Percentiles rank a stretch among this genome's conserved stretches.
phyloP scores from a whole-genome alignment of 2,113 vertebrate species.

The Aldabrachelys gigantea region DNA sequence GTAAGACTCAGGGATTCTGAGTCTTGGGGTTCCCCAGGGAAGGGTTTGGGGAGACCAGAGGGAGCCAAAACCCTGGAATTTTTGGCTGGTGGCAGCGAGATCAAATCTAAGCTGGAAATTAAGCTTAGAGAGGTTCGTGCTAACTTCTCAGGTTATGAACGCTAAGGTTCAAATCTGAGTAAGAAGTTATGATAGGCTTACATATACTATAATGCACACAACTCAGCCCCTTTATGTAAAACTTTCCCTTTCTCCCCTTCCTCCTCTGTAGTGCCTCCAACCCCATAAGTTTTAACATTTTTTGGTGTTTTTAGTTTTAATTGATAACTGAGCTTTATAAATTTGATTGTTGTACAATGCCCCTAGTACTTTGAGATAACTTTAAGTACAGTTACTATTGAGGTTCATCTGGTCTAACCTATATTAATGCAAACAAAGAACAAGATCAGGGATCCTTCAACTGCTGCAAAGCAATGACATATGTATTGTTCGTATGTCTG shows the following conservation, averaged over 20 bases:
- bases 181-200: background rate
- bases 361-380: background rate
- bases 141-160: no score
- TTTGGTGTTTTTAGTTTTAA: background rate
- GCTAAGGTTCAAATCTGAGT: no score
- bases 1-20: no score
- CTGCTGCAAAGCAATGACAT: background rate
- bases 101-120: no score
- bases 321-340: conserved; percentile 11
- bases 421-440: conserved; percentile 28
- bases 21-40: no score
- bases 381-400: background rate
- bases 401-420: background rate
- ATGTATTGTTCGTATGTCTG: conserved; percentile 47
- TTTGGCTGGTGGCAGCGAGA: no score
- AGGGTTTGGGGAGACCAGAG: no score
- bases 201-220: background rate
- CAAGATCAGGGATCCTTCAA: conserved; percentile 18
- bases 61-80: no score
- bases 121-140: no score
- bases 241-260: background rate
- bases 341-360: background rate
- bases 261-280: fast-evolving
- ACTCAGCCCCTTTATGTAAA: background rate
- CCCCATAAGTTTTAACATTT: background rate